These are phyloP conservation scores for Leucopternis melanops DNA, from an alignment of 2,113 vertebrate species.

Conservation along the genomic window DNA sequence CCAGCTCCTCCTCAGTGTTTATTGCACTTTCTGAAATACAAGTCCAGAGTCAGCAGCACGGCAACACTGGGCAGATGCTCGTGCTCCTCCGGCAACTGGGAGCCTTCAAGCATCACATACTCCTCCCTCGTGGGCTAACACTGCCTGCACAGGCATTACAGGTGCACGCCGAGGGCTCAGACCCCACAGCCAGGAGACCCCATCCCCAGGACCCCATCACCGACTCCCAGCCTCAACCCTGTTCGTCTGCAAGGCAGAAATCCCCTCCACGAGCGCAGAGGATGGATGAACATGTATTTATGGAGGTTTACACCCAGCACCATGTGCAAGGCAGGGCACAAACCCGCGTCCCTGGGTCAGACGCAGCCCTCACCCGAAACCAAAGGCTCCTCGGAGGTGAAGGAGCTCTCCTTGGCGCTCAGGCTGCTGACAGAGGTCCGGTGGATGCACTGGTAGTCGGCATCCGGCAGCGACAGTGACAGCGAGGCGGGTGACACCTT, in stretches of 20 bases:
- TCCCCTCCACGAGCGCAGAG: accelerated
- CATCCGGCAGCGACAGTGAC: constrained; percentile 81
- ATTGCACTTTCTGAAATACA: constrained; percentile 75
- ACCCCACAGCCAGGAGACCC: background rate
- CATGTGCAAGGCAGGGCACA: accelerated
- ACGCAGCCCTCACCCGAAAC: constrained; percentile 48
- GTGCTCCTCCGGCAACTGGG: background rate
- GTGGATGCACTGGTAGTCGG: constrained; percentile 72
- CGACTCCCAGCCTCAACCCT: background rate
- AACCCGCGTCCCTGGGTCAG: accelerated
- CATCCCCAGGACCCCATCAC: background rate
- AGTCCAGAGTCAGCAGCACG: background rate
- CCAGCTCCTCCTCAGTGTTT: constrained; percentile 78
- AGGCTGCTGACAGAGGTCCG: constrained; percentile 77
- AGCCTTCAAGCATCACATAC: background rate
- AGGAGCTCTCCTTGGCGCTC: constrained; percentile 75
- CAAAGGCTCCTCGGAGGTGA: constrained; percentile 75
- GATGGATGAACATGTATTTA: background rate
- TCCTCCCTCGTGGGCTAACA: background rate
- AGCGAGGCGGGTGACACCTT: constrained; percentile 79
- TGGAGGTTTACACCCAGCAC: background rate
- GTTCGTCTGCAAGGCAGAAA: background rate
- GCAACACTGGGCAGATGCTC: accelerated
- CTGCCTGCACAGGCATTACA: background rate
- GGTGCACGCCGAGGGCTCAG: accelerated